These are phyloP conservation scores for Chaetodon trifascialis DNA, from an alignment of 2,113 vertebrate genomes.

Conservation along the genomic window DNA sequence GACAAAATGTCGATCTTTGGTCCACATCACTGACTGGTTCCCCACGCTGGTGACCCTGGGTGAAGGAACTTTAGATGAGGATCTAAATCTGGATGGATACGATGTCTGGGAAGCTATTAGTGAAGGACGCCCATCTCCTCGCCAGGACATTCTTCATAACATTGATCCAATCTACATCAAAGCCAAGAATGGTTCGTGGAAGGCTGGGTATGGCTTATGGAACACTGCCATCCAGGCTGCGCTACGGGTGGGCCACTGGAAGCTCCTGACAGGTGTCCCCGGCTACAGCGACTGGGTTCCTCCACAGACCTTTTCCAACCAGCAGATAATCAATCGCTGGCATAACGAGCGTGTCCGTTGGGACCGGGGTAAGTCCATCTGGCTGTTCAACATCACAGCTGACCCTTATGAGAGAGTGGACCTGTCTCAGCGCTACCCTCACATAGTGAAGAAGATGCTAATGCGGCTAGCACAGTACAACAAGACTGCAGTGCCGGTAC, in stretches of 20 bases:
- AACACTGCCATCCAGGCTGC: slow-evolving; percentile 96
- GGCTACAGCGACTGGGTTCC: slow-evolving; percentile 98
- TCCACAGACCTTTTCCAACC: slow-evolving; percentile 93
- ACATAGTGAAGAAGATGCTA: slow-evolving; percentile 92
- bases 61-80: slow-evolving; percentile 92
- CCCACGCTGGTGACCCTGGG: slow-evolving; percentile 94
- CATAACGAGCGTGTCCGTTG: slow-evolving; percentile 91
- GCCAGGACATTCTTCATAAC: slow-evolving; percentile 96
- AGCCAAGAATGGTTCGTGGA: slow-evolving; percentile 95
- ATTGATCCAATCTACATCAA: slow-evolving; percentile 95
- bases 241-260: slow-evolving; percentile 94
- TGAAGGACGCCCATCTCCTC: slow-evolving; percentile 92
- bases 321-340: slow-evolving; percentile 89
- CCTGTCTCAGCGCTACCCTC: slow-evolving; percentile 89
- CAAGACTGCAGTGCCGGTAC: slow-evolving; percentile 92
- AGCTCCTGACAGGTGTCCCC: slow-evolving; percentile 94
- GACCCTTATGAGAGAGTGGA: slow-evolving; percentile 96
- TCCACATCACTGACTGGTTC: slow-evolving; percentile 99
- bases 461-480: slow-evolving; percentile 91
- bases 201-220: slow-evolving; percentile 95
- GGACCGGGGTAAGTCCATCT: slow-evolving; percentile 92
- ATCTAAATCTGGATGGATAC: slow-evolving; percentile 92
- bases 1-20: slow-evolving; percentile 89
- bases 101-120: slow-evolving; percentile 98
- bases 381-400: slow-evolving; percentile 97